These are phyloP conservation scores for Morpho achilles DNA, from an alignment of 2,888 invertebrate genomes.

Conservation along the genomic window DNA sequence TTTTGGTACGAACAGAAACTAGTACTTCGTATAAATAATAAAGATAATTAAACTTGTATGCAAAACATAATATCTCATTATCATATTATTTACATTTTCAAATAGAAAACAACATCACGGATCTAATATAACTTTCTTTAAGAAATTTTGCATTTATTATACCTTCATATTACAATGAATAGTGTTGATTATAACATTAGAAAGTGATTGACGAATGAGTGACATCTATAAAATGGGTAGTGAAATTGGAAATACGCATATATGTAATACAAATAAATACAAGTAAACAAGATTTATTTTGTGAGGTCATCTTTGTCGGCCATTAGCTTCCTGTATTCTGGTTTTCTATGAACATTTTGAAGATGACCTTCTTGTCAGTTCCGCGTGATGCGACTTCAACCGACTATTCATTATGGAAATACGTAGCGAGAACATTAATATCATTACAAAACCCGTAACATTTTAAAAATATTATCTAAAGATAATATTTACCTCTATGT, in stretches of 20 bases:
- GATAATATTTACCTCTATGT: too few species aligned
- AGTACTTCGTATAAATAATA: background rate
- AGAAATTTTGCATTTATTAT: too few species aligned
- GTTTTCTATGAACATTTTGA: slow-evolving; percentile 42
- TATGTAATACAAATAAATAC: background rate
- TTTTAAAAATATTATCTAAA: background rate
- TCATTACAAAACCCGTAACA: background rate
- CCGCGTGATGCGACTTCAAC: slow-evolving; percentile 30
- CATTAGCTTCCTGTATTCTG: slow-evolving; percentile 49
- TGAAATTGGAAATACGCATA: background rate
- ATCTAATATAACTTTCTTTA: too few species aligned
- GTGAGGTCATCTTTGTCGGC: slow-evolving; percentile 48
- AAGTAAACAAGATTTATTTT: slow-evolving; percentile 32
- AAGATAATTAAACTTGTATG: slow-evolving; percentile 2
- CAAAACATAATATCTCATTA: slow-evolving; percentile 29
- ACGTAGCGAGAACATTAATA: slow-evolving; percentile 19
- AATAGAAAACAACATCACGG: background rate
- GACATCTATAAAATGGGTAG: background rate
- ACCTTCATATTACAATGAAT: background rate
- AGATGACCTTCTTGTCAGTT: slow-evolving; percentile 41
- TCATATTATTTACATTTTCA: slow-evolving; percentile 33
- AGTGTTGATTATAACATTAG: background rate
- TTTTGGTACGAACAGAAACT: background rate
- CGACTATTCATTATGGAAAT: slow-evolving; percentile 12
- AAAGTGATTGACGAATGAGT: slow-evolving; percentile 10